phyloP scores from a whole-genome alignment of 2,113 vertebrate species.

The Rhodinocichla rosea region DNA sequence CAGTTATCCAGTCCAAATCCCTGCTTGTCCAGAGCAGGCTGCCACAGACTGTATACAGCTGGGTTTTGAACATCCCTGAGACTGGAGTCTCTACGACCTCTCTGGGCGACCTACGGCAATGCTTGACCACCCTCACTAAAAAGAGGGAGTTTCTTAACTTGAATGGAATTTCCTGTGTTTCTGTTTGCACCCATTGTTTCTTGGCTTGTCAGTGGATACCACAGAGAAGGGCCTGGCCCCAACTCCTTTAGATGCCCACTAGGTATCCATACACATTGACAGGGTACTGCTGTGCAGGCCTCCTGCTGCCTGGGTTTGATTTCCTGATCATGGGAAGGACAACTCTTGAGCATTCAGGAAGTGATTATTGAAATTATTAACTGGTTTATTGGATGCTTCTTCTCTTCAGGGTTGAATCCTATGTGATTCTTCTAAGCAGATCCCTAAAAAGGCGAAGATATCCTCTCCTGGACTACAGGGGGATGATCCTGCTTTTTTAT shows the following conservation, averaged over 20 bases:
- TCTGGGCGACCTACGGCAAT: not conserved
- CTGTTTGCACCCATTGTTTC: not conserved
- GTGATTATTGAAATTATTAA: not conserved
- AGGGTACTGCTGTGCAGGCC: not conserved
- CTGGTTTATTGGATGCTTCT: accelerated
- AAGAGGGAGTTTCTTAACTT: not conserved
- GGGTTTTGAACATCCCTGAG: not conserved
- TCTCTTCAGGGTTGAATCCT: not conserved
- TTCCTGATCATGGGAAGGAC: not conserved
- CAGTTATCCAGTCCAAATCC: not conserved
- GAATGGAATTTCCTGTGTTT: not conserved
- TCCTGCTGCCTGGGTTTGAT: not conserved
- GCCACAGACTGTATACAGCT: not conserved
- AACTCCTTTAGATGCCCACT: not conserved
- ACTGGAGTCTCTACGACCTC: not conserved
- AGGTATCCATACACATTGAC: not conserved
- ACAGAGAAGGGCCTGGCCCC: not conserved
- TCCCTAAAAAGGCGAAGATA: not conserved
- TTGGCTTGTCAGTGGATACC: not conserved
- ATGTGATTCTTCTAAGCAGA: not conserved
- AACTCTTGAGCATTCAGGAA: not conserved
- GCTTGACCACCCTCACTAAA: not conserved
- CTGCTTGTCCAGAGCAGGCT: not conserved
- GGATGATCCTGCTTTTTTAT: not conserved
- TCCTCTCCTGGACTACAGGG: not conserved